phyloP scores from a whole-genome alignment of 1,140 invertebrate genomes.

The Brachionus rotundiformis region DNA sequence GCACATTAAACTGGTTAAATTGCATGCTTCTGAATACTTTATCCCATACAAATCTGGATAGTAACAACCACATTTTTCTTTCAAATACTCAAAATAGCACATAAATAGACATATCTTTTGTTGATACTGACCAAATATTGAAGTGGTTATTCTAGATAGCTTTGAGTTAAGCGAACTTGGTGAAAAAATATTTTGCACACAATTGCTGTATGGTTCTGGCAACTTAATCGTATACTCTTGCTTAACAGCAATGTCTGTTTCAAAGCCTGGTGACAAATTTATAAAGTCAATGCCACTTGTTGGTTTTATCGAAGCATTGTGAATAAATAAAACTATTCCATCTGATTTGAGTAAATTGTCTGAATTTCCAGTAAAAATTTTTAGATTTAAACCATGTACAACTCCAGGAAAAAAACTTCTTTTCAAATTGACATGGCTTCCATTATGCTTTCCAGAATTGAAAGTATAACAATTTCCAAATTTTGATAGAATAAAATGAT shows the following conservation, averaged over 20 bases:
- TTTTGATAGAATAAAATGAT: not conserved
- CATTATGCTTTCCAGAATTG: not conserved
- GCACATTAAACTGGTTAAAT: not conserved
- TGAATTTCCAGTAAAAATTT: not conserved
- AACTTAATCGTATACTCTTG: not conserved
- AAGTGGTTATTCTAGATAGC: not conserved
- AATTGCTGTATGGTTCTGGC: not conserved
- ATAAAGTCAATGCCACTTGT: not conserved
- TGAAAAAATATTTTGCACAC: not conserved
- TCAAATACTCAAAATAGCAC: not conserved
- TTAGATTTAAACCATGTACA: not conserved
- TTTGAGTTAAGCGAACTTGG: not conserved
- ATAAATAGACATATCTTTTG: not conserved
- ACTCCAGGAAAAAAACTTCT: not conserved
- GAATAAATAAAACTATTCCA: not conserved
- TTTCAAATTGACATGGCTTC: not conserved
- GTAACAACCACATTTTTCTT: not conserved
- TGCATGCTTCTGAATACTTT: not conserved
- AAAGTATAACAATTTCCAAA: constrained; percentile 13
- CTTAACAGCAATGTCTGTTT: not conserved
- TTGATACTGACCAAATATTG: not conserved
- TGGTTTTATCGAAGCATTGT: not conserved
- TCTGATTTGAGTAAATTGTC: not conserved
- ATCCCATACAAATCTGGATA: not conserved
- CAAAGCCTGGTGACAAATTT: not conserved